Evolutionary conservation across 2,888 invertebrate genomes (phyloP).

Genomic region (Aphrophora alni): DNA sequence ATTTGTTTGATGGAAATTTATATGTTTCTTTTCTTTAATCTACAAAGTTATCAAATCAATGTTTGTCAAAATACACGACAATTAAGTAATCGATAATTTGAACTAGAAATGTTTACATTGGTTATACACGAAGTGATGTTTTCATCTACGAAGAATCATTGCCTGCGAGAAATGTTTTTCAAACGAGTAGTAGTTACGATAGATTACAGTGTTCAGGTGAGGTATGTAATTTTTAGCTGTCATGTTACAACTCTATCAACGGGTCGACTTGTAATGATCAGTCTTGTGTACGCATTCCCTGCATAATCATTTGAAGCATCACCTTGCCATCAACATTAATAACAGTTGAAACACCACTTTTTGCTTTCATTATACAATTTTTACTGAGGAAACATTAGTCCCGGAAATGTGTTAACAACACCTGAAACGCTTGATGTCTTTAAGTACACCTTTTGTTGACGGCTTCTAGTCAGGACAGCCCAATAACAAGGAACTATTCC

Average conservation of each 20-base stretch:
- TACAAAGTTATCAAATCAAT: no score
- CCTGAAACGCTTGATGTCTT: not conserved
- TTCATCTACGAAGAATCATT: not conserved
- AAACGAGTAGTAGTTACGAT: not conserved
- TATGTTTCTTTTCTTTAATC: no score
- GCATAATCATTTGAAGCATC: not conserved
- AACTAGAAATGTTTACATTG: no score
- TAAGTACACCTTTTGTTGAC: not conserved
- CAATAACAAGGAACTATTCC: not conserved
- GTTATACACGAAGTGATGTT: not conserved
- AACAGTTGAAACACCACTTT: not conserved
- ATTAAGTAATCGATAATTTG: no score
- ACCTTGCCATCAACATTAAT: not conserved
- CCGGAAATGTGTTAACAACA: conserved; percentile 9
- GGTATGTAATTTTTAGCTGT: conserved; percentile 9
- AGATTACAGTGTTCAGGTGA: not conserved
- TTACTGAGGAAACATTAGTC: not conserved
- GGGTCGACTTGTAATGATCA: not conserved
- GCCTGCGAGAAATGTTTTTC: not conserved
- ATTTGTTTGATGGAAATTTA: no score
- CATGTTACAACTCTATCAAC: conserved; percentile 6
- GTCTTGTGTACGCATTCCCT: conserved; percentile 2
- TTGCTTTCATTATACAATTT: conserved; percentile 9
- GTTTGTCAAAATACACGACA: no score
- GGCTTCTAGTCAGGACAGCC: not conserved